A percentile compares a stretch with the other conserved stretches of the same genome.
phyloP scores from a whole-genome alignment of 2,888 invertebrate species.

The Hyles lineata region DNA sequence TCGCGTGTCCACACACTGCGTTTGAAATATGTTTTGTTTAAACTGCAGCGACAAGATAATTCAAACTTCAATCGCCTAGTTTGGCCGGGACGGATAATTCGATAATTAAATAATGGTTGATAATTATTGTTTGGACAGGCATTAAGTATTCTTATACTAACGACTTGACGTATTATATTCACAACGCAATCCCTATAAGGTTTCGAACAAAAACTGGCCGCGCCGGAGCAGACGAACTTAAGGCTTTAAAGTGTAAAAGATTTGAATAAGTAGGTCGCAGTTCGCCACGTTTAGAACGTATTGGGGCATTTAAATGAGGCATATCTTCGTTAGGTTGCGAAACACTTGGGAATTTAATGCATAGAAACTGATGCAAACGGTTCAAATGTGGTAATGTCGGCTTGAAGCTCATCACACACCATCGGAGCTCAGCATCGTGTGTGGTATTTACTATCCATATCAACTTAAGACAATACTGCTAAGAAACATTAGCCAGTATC shows the following conservation, averaged over 20 bases:
- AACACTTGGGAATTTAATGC: constrained; percentile 25
- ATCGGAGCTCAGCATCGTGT: not conserved
- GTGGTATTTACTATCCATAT: too few relatives aligned
- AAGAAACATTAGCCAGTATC: too few relatives aligned
- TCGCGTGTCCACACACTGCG: not conserved
- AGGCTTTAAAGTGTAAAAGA: constrained; percentile 25
- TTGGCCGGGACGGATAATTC: not conserved
- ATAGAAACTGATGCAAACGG: constrained; percentile 22
- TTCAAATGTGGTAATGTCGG: constrained; percentile 21
- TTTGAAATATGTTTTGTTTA: constrained; percentile 15
- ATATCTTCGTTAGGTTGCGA: constrained; percentile 26
- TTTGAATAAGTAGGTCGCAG: constrained; percentile 26
- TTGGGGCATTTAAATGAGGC: constrained; percentile 25
- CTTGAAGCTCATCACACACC: not conserved
- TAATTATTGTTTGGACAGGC: constrained; percentile 8
- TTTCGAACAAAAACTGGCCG: constrained; percentile 23
- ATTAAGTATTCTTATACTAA: not conserved
- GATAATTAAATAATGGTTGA: constrained; percentile 10
- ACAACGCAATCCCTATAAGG: constrained; percentile 13
- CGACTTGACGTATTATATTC: not conserved
- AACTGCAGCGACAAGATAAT: constrained; percentile 14
- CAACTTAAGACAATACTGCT: too few relatives aligned
- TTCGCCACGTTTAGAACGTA: constrained; percentile 29
- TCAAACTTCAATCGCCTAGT: not conserved
- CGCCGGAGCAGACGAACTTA: constrained; percentile 25